Conservation (phyloP, 2,797 vertebrate species). For the Amblyopsis hoosieri region DNA sequence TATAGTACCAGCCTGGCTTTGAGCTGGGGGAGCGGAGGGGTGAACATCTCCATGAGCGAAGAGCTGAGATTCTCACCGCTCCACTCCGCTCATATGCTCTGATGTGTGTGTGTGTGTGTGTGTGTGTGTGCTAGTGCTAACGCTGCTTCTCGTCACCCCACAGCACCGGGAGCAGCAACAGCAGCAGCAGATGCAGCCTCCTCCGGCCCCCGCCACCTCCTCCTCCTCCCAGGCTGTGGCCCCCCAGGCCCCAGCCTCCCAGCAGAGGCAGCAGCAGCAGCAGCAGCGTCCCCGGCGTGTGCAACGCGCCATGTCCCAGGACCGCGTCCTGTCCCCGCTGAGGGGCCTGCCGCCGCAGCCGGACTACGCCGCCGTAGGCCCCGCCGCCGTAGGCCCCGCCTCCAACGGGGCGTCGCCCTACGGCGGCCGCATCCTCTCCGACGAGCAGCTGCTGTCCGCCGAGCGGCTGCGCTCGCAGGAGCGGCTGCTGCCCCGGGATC, state of each 20-base stretch:
- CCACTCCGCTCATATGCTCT: too few relatives aligned
- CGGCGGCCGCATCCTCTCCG: constrained; percentile 91
- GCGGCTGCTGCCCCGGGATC: constrained; percentile 92
- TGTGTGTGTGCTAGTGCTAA: too few relatives aligned
- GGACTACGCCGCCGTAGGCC: constrained; percentile 70
- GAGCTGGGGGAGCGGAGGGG: too few relatives aligned
- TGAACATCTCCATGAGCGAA: too few relatives aligned
- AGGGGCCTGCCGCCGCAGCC: constrained; percentile 73
- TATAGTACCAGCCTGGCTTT: too few relatives aligned
- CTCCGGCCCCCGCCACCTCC: constrained; percentile 51
- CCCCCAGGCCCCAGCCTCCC: constrained; percentile 58
- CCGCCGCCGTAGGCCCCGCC: constrained; percentile 45
- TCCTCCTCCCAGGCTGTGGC: constrained; percentile 64
- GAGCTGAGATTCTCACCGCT: too few relatives aligned
- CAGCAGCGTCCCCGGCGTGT: constrained; percentile 87
- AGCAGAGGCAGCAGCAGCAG: constrained; percentile 87
- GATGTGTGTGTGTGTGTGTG: too few relatives aligned
- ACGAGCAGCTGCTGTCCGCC: constrained; percentile 93
- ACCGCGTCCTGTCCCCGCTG: constrained; percentile 90
- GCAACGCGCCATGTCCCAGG: constrained; percentile 97
- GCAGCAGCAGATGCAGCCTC: constrained; percentile 62
- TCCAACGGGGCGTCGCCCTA: constrained; percentile 83
- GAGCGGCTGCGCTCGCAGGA: constrained; percentile 96
- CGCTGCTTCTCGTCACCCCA: constrained; percentile 6
- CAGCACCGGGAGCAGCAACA: constrained; percentile 69